Conservation (phyloP, 2,888 invertebrate species). For the Caenorhabditis japonica region DNA sequence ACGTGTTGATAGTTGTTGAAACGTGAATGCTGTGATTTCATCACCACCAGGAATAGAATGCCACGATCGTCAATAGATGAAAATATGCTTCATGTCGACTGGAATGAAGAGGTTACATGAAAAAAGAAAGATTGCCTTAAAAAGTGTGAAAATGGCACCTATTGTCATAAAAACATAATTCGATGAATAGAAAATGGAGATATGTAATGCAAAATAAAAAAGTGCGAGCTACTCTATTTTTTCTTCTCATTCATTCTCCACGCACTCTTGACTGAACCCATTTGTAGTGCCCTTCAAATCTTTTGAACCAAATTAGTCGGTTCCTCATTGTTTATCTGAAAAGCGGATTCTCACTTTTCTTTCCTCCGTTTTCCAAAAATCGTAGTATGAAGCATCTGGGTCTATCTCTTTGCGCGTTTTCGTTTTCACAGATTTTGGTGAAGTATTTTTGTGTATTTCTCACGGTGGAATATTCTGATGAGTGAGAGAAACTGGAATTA, state of each 20-base stretch:
- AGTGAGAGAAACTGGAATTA: constrained; percentile 23
- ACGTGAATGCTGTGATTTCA: constrained; percentile 27
- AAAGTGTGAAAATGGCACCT: constrained; percentile 38
- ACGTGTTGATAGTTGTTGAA: constrained; percentile 16
- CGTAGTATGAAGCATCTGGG: no score
- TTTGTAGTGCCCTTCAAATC: no score
- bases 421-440: neutral
- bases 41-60: constrained; percentile 22
- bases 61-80: constrained; percentile 56
- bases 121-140: neutral
- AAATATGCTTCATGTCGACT: constrained; percentile 57
- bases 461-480: constrained; percentile 15
- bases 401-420: no score
- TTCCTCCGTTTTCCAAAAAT: no score
- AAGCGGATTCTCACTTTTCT: no score
- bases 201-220: neutral
- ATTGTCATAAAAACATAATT: constrained; percentile 8
- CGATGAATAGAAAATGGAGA: constrained; percentile 7
- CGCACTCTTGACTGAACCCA: no score
- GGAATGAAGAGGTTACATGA: constrained; percentile 49
- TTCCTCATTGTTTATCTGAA: no score
- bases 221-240: no score
- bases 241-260: no score
- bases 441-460: constrained; percentile 17
- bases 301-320: no score